A percentile compares a stretch with the other conserved stretches of the same genome.
These are phyloP conservation scores for Ennomos quercinarius DNA, from an alignment of 2,888 invertebrate genomes.

Conservation along the genomic window DNA sequence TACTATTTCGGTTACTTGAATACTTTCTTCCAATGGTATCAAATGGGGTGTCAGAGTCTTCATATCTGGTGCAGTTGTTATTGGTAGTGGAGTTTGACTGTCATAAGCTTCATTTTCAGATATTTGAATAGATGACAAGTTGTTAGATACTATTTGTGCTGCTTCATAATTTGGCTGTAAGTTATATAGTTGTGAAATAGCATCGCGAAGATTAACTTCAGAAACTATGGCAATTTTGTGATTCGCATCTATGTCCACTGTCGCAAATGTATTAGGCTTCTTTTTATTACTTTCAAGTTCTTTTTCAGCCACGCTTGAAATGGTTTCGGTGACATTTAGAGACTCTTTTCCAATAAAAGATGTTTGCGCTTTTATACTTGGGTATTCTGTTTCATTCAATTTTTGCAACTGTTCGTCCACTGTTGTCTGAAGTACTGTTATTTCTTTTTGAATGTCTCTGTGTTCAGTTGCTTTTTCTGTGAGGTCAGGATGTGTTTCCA, in stretches of 20 bases:
- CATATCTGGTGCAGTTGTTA: conserved; percentile 50
- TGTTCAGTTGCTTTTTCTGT: conserved; percentile 60
- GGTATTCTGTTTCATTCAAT: conserved; percentile 82
- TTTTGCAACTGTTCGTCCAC: conserved; percentile 82
- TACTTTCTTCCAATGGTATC: conserved; percentile 54
- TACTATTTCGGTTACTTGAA: conserved; percentile 67
- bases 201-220: conserved; percentile 70
- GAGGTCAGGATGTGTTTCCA: conserved; percentile 46
- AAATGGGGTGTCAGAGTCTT: conserved; percentile 63
- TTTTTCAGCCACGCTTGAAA: conserved; percentile 80
- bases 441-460: conserved; percentile 72
- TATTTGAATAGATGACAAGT: conserved; percentile 64
- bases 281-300: conserved; percentile 63
- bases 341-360: conserved; percentile 85
- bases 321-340: conserved; percentile 85
- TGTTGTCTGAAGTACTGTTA: conserved; percentile 67
- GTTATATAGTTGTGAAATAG: conserved; percentile 56
- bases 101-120: conserved; percentile 75
- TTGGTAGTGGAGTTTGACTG: conserved; percentile 64
- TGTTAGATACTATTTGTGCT: conserved; percentile 63
- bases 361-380: conserved; percentile 81
- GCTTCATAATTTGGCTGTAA: conserved; percentile 60
- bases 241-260: conserved; percentile 77
- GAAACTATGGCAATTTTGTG: conserved; percentile 82
- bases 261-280: conserved; percentile 79